Base-by-base conservation (phyloP, 2,888 invertebrate genomes). In the Chloromyia formosa region DNA sequence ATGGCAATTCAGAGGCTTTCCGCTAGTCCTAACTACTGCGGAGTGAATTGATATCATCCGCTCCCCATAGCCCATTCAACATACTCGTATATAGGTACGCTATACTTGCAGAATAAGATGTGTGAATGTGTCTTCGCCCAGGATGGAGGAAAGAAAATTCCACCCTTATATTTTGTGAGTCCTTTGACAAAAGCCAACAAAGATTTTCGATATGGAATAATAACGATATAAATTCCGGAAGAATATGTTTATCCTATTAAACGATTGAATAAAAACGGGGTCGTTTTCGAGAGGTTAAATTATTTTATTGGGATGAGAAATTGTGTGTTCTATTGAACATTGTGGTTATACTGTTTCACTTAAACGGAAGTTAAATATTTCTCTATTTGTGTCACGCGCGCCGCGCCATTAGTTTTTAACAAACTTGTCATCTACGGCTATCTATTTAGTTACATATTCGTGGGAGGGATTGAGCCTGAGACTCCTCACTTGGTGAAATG, bases 1-100 rank as follows among this genome's bases (percentile, higher is more conserved):
- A 77, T 77, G 75, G 75, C 68, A 74, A 77, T 77, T 74, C 74
- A 74, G 66, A 73, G 75, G 76, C 76, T 76, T 76, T 71, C 72
- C 74, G 74, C 58, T 74, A 53, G 27, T 35, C 71, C 62, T 49
- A n/a, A 49, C 74, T 61, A 60, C 40, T 42, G 23, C 27, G 27
- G 2, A 35, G 27, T 35, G 27, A 35, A 35, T 35, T 4, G 2
- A 35, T 35, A 35, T 35, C 27, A 2, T 58, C 27, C 35, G 18
- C 71, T 56, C 71, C 56, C 71, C 40, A 22, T n/a, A n/a, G n/a
- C n/a, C n/a, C n/a, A n/a, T n/a, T n/a, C n/a, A n/a, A n/a, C 40
- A 40, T 16, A 49, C 20, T 22, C 27, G 27, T 35, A n/a, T 35
- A 35, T 35, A 35, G 27, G 7, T 35, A 35, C 7, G 27, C 3